Conservation (phyloP, 2,888 invertebrate species). For the Sisyra terminalis region DNA sequence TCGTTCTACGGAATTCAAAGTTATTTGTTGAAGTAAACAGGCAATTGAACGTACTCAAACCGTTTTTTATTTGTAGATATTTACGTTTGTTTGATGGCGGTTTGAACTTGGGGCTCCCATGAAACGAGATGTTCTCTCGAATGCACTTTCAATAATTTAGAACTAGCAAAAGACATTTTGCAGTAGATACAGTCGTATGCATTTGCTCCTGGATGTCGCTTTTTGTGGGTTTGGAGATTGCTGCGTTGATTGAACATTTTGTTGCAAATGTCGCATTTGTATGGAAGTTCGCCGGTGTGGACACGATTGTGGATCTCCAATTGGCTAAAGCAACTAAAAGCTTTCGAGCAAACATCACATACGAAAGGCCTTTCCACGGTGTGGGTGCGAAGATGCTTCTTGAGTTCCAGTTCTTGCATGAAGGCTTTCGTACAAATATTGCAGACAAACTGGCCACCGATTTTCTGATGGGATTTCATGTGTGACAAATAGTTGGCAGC, state of each 20-base stretch:
- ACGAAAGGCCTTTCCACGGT: not conserved
- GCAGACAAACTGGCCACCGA: not conserved
- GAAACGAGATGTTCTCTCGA: not conserved
- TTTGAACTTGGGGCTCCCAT: not conserved
- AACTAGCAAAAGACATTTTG: not conserved
- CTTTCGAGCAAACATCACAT: not conserved
- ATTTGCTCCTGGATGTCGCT: conserved; percentile 2
- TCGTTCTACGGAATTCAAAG: no score
- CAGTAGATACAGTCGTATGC: not conserved
- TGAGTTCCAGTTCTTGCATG: not conserved
- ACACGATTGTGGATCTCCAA: conserved; percentile 4
- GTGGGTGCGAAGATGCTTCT: not conserved
- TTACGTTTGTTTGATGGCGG: no score
- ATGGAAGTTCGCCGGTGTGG: conserved; percentile 2
- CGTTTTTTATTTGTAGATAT: no score
- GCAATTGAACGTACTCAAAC: no score
- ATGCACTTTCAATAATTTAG: conserved; percentile 2
- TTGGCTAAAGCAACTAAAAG: conserved; percentile 4
- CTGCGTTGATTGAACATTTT: conserved; percentile 5
- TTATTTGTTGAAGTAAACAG: no score
- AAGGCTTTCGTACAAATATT: conserved; percentile 1
- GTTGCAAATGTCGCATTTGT: conserved; percentile 1
- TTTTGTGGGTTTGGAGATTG: conserved; percentile 3
- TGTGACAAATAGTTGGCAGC: not conserved
- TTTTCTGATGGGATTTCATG: not conserved